A percentile compares a stretch with the other conserved stretches of the same genome.
These are phyloP conservation scores for Rotaria sp. DNA, from an alignment of 2,888 invertebrate species.

Conservation along the genomic window DNA sequence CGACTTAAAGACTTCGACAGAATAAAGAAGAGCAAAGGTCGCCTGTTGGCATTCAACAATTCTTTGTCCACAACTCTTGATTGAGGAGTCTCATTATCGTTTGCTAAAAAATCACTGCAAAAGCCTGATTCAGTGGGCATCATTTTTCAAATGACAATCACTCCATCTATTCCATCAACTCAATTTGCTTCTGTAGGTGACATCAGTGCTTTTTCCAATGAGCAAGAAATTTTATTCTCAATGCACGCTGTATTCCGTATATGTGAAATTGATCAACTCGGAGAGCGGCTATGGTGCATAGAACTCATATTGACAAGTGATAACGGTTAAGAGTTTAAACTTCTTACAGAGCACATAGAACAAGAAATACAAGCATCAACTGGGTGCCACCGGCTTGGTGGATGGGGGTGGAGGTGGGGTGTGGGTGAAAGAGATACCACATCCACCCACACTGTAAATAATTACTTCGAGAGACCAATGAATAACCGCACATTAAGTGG, in stretches of 20 bases:
- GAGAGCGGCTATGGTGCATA: background rate
- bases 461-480: too few species aligned
- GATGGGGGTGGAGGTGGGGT: too few species aligned
- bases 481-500: too few species aligned
- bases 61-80: background rate
- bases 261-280: background rate
- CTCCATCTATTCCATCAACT: background rate
- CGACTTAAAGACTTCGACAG: background rate
- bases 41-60: background rate
- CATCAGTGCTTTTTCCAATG: background rate
- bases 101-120: too few species aligned
- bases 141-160: background rate
- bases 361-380: too few species aligned
- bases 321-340: background rate
- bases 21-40: background rate
- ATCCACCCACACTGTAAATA: too few species aligned
- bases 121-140: background rate
- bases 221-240: background rate
- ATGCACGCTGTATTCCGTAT: background rate
- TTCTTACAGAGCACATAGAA: background rate
- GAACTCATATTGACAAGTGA: background rate
- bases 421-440: too few species aligned
- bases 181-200: background rate
- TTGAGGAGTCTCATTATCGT: too few species aligned
- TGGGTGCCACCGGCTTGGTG: too few species aligned